Evolutionary conservation across 2,888 invertebrate species (phyloP).

Genomic region (Cheilosia impressa): DNA sequence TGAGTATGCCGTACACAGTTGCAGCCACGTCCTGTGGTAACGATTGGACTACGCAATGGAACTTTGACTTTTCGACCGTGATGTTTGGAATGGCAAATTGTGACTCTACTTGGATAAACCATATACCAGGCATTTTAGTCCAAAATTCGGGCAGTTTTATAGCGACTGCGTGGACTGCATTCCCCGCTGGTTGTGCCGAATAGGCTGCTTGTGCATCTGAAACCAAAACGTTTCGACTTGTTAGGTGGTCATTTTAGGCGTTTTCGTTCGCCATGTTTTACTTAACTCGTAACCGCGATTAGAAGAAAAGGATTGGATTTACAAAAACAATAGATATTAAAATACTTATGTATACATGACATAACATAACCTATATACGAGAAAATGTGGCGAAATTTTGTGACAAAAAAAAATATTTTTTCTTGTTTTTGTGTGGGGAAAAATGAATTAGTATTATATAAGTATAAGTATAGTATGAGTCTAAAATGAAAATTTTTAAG

Average conservation of each 20-base stretch:
- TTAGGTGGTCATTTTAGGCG: neutral
- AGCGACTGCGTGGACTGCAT: neutral
- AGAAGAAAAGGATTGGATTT: neutral
- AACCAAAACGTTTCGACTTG: neutral
- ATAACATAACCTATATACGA: too few species aligned
- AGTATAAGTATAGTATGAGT: too few species aligned
- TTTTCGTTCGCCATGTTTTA: neutral
- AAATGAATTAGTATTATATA: too few species aligned
- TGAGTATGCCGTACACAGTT: neutral
- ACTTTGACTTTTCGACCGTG: neutral
- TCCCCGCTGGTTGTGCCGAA: neutral
- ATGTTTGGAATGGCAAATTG: slow-evolving; percentile 1
- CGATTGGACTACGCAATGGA: slow-evolving; percentile 8
- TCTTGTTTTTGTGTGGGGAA: too few species aligned
- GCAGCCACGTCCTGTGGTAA: slow-evolving; percentile 6
- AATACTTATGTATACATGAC: too few species aligned
- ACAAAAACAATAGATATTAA: too few species aligned
- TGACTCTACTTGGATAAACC: slow-evolving; percentile 18
- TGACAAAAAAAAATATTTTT: too few species aligned
- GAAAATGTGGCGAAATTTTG: too few species aligned
- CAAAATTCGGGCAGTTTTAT: slow-evolving; percentile 17
- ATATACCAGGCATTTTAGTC: slow-evolving; percentile 4
- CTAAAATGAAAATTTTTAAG: too few species aligned
- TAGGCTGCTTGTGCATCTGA: neutral
- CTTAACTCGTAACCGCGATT: neutral